phyloP scores from a whole-genome alignment of 2,888 invertebrate species.

The Meiosimyza decipiens region DNA sequence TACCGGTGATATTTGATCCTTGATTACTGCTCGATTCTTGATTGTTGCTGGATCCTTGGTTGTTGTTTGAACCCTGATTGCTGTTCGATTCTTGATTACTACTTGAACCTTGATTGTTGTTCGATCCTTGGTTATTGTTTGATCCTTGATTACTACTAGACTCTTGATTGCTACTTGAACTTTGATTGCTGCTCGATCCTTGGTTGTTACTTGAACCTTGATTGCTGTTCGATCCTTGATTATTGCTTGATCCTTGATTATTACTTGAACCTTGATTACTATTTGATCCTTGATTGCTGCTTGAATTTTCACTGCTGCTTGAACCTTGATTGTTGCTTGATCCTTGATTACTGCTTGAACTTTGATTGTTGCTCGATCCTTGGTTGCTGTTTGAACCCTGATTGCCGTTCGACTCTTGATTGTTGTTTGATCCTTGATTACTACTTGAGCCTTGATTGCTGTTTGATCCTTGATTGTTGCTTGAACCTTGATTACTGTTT shows the following conservation, averaged over 20 bases:
- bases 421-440: conserved; percentile 35
- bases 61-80: background rate
- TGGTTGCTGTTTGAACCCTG: conserved; percentile 27
- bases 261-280: background rate
- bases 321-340: background rate
- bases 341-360: background rate
- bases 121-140: background rate
- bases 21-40: conserved; percentile 17
- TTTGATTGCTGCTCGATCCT: background rate
- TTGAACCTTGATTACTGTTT: conserved; percentile 22
- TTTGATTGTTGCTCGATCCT: background rate
- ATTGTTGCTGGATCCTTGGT: background rate
- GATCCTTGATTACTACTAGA: background rate
- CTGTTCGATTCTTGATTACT: background rate
- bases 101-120: too few species aligned
- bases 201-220: background rate
- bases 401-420: conserved; percentile 23
- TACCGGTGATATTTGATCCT: conserved; percentile 35
- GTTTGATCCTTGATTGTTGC: conserved; percentile 37
- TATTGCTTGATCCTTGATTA: background rate
- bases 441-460: conserved; percentile 18
- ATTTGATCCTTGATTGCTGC: background rate
- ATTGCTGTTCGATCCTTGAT: background rate
- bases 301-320: background rate
- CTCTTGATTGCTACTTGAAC: background rate